Evolutionary conservation across 2,888 invertebrate species (phyloP).

Genomic region (Drosophila rellima): DNA sequence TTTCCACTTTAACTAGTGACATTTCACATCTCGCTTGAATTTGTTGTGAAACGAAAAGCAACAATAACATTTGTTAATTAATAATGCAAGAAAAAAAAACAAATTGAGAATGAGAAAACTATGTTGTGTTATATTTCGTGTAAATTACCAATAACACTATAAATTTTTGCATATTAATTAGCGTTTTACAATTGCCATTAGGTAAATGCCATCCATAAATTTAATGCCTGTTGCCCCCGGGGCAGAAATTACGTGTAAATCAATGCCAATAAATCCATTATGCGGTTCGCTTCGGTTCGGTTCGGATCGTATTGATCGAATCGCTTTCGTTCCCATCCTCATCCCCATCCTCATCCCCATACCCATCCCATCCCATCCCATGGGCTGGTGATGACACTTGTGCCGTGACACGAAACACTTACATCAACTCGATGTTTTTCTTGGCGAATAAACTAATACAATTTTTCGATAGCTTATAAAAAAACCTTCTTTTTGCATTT

Average conservation of each 20-base stretch:
- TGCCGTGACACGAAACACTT: slow-evolving; percentile 9
- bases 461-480: no score
- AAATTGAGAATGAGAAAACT: slow-evolving; percentile 11
- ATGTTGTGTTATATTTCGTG: slow-evolving; percentile 68
- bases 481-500: no score
- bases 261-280: slow-evolving; percentile 71
- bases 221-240: slow-evolving; percentile 38
- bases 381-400: background rate
- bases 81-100: background rate
- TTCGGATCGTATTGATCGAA: slow-evolving; percentile 34
- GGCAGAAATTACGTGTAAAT: slow-evolving; percentile 40
- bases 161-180: slow-evolving; percentile 60
- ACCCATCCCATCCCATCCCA: background rate
- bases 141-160: slow-evolving; percentile 74
- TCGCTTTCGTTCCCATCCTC: background rate
- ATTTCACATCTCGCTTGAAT: slow-evolving; percentile 8
- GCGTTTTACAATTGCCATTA: slow-evolving; percentile 59
- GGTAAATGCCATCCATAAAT: slow-evolving; percentile 77
- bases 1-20: slow-evolving; percentile 2
- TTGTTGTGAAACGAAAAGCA: background rate
- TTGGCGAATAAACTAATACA: no score
- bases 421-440: no score
- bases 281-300: slow-evolving; percentile 7
- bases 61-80: slow-evolving; percentile 8
- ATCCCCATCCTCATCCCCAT: no score